Evolutionary conservation across 2,888 invertebrate genomes (phyloP).

Genomic region (Oegoconia quadripuncta): DNA sequence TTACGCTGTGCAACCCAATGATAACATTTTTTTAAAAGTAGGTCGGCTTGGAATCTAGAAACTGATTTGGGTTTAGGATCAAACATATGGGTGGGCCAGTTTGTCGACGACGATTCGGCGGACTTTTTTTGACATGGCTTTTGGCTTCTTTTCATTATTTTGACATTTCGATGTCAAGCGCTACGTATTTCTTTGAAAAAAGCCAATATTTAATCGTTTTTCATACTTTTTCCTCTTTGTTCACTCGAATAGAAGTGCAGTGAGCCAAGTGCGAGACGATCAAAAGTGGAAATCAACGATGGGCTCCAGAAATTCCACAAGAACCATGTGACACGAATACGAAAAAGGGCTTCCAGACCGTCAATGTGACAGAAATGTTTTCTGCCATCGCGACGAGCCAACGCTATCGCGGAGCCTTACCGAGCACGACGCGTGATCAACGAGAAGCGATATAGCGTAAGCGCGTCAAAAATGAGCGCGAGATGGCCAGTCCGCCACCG

Average conservation of each 20-base stretch:
- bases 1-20: too few relatives aligned
- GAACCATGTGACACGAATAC: slow-evolving; percentile 79
- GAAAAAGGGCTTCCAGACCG: slow-evolving; percentile 76
- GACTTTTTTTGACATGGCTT: slow-evolving; percentile 76
- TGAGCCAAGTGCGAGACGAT: slow-evolving; percentile 31
- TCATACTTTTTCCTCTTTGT: slow-evolving; percentile 44
- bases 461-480: slow-evolving; percentile 75
- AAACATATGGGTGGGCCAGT: slow-evolving; percentile 19
- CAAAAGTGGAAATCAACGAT: slow-evolving; percentile 34
- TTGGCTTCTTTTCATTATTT: slow-evolving; percentile 78
- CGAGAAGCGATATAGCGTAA: slow-evolving; percentile 67
- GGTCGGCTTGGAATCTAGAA: too few relatives aligned
- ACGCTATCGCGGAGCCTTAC: slow-evolving; percentile 58
- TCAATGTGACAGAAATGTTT: slow-evolving; percentile 80
- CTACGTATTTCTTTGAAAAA: slow-evolving; percentile 75
- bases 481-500: slow-evolving; percentile 78
- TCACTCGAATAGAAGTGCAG: slow-evolving; percentile 40
- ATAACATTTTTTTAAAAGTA: too few relatives aligned
- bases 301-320: slow-evolving; percentile 60
- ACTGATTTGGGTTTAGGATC: too few relatives aligned
- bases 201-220: slow-evolving; percentile 55
- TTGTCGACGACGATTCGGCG: slow-evolving; percentile 59
- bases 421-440: slow-evolving; percentile 61
- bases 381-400: slow-evolving; percentile 73
- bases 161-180: slow-evolving; percentile 79